Conservation (phyloP, 2,888 invertebrate genomes). For the Euzophera pinguis region DNA sequence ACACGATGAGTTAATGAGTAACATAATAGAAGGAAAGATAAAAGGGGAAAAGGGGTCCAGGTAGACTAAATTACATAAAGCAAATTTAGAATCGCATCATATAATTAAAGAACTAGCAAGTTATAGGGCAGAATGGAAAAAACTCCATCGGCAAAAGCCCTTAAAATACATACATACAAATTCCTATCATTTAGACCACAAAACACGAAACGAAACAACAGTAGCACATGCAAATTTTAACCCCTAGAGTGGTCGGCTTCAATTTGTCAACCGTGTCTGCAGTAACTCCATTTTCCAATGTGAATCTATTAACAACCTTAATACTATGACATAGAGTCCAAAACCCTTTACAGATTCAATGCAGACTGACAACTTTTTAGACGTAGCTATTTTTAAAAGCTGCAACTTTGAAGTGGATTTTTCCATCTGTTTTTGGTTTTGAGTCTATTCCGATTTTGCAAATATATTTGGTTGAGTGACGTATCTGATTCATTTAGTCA, state of each 20-base stretch:
- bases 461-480: not conserved
- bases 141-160: too few species aligned
- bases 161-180: too few species aligned
- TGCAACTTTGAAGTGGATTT: not conserved
- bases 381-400: slow-evolving; percentile 4
- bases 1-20: too few species aligned
- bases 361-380: not conserved
- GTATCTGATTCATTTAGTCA: too few species aligned
- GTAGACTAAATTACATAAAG: too few species aligned
- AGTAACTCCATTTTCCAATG: slow-evolving; percentile 25
- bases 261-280: slow-evolving; percentile 56
- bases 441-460: slow-evolving; percentile 1
- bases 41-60: too few species aligned
- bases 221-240: slow-evolving; percentile 60
- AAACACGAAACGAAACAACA: slow-evolving; percentile 34
- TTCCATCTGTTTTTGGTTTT: slow-evolving; percentile 5
- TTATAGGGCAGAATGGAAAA: too few species aligned
- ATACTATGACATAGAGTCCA: slow-evolving; percentile 22
- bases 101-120: too few species aligned
- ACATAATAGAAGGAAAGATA: too few species aligned
- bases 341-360: slow-evolving; percentile 11
- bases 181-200: slow-evolving; percentile 22
- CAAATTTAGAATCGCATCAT: too few species aligned
- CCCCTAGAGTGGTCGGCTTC: slow-evolving; percentile 51
- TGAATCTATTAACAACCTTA: slow-evolving; percentile 6